Base-by-base conservation (phyloP, 2,797 vertebrate genomes). In the Spheniscus humboldti region DNA sequence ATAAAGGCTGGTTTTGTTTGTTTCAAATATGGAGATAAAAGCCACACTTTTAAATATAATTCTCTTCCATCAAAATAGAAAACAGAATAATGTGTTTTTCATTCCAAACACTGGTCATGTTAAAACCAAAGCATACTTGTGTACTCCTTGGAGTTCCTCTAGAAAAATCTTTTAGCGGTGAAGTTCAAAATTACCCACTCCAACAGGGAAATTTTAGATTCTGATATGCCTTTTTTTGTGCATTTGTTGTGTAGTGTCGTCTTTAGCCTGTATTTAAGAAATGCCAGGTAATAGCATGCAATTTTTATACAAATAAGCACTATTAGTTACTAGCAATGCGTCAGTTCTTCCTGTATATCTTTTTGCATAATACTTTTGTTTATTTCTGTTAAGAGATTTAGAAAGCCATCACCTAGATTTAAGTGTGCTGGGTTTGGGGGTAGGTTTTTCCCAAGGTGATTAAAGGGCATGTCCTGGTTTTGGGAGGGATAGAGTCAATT, bases 21-120 rank as follows among this genome's bases (percentile, higher is more conserved):
- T 94, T 94, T 90, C 48, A 86, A 64, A 86, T 55, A 43, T 30
- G 59, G 79, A 84, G 76, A 84, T 47, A 84, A 96, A 97, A 96
- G 43, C 52, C 66, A 83, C n/a, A 14, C 24, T 79, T 79, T 56
- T 63, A 81, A 87, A 47, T 73, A 88, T 43, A 30, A 35, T 37
- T 45, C 31, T 62, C 16, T 88, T 95, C 35, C 64, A 66, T 50
- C 90, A 93, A 93, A 47, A 30, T 35, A 57, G 33, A 89, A 83
- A 86, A 86, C 43, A 83, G 84, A 95, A 92, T 50, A 76, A 92
- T 56, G 33, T 62, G 39, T 9, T 66, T 88, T 87, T 86, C 27
- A 60, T 80, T 78, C n/a, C 66, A 80, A 63, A 56, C 28, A n/a
- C 30, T 45, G 47, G 55, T 63, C 6, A 31, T 66, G 63, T 82